Base-by-base conservation (phyloP, 2,797 vertebrate genomes). In the Enteromius thamalakanensis region DNA sequence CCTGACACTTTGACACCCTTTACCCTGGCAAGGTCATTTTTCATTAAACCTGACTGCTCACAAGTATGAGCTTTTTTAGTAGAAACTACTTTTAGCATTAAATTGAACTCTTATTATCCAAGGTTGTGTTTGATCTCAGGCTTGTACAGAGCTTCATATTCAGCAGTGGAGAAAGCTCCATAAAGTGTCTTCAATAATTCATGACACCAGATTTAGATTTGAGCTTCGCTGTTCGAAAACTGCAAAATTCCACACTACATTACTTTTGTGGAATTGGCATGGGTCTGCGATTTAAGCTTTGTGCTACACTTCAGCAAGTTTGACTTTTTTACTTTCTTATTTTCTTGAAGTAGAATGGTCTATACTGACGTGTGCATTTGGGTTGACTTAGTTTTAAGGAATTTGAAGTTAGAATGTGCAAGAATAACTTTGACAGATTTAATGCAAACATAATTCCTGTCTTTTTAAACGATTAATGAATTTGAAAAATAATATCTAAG, bases 121-220 rank as follows among this genome's bases (percentile, higher is more conserved):
- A 81, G 70, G 83, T 87, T 88, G 84, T 80, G 87, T 93, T 91
- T 94, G 91, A 94, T 94, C 90, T 92, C 76, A 74, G 90, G 90
- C 90, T 90, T 90, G 87, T 90, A 90, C 87, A 86, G 88, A 86
- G 85, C 90, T 92, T 90, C 90, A 93, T 92, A 91, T 91, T 92
- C 90, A 90, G 89, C 85, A 88, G 87, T 89, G 88, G 91, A 91
- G 90, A 93, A 91, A 91, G 88, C 91, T 92, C 90, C 82, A 93
- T 94, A 93, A 94, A 94, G 89, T 81, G 76, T 75, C 88, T 93
- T 95, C 91, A 95, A 95, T 94, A 94, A 95, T 95, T 94, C 93
- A 95, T 95, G 90, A 92, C 45, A 68, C 92, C 91, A 91, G 89
- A 92, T 94, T 94, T 93, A 92, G 93, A 94, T 92, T 92, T 91